Base-by-base conservation (phyloP, 2,888 invertebrate species). In the Hirtodrosophila confusa region DNA sequence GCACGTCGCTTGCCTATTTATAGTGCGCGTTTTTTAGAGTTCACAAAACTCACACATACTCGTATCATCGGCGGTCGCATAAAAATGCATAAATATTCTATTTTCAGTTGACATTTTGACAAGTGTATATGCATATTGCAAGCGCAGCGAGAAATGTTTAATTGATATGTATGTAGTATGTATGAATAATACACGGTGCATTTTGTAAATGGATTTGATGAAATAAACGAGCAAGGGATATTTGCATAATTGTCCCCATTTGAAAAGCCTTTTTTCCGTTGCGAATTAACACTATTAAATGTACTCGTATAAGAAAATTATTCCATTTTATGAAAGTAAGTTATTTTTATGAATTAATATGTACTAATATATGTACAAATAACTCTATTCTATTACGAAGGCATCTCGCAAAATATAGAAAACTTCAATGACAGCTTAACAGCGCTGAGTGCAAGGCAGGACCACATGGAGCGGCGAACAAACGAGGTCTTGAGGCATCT, bases 71-170 rank as follows among this genome's bases (percentile, higher is more conserved):
- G 29, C 64, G 39, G 11, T 57, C 64, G 54, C 66, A 79, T 68
- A 67, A 74, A 80, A 70, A 65, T 63, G 61, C 79, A 87, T 87
- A 77, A 85, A 85, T 75, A 79, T 66, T 78, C 83, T 75, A 87
- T 87, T 86, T 85, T 63, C 47, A 66, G 67, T 66, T 82, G 86
- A 86, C 85, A 73, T 53, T 74, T 77, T 86, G 83, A 83, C 86
- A 85, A 84, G 78, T 80, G 78, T 58, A 77, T 64, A 77, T 86
- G 75, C 73, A 77, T 80, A 80, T 70, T 43, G 60, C 72, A 58
- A 57, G 68, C 40, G 48, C 48, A 45, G 65, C 51, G 53, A 17
- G 45, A 69, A 63, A 67, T 71, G 65, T 69, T 69, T 76, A 79
- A 79, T 68, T 75, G 76, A 76, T 69, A 67, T 31, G 9, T 40